A percentile compares a stretch with the other conserved stretches of the same genome.
phyloP scores from a whole-genome alignment of 2,888 invertebrate genomes.

The Syrphus vitripennis region DNA sequence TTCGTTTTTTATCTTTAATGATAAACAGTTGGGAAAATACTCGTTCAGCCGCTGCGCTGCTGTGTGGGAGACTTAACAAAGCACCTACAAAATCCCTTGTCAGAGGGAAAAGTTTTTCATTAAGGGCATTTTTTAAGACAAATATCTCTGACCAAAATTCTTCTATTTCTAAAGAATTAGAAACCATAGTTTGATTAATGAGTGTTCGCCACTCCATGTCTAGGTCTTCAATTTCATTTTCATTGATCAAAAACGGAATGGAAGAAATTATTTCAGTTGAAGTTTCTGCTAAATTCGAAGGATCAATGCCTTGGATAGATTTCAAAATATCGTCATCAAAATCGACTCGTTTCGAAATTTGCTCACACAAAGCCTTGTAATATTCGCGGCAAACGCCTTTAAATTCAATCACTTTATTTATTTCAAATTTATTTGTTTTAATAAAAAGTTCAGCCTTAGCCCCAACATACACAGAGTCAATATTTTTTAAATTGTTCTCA shows the following conservation, averaged over 20 bases:
- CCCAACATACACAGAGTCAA: conserved; percentile 28
- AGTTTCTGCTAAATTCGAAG: conserved; percentile 10
- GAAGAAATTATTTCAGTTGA: neutral
- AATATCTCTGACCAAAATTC: too few species aligned
- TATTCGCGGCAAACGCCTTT: too few species aligned
- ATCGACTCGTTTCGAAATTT: too few species aligned
- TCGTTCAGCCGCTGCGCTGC: conserved; percentile 39
- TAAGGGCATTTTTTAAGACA: conserved; percentile 37
- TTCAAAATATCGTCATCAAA: conserved; percentile 21
- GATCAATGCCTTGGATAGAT: conserved; percentile 20
- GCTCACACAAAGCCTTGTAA: too few species aligned
- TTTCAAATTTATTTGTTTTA: neutral
- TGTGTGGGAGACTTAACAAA: conserved; percentile 29
- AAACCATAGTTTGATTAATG: conserved; percentile 18
- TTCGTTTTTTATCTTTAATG: conserved; percentile 29
- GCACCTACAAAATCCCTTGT: conserved; percentile 17
- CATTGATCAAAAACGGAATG: conserved; percentile 22
- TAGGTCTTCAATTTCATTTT: conserved; percentile 30
- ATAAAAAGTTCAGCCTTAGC: conserved; percentile 32
- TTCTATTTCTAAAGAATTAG: too few species aligned
- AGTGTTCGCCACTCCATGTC: conserved; percentile 45
- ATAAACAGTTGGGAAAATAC: conserved; percentile 28
- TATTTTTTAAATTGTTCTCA: neutral
- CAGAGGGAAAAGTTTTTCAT: conserved; percentile 23
- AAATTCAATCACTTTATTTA: conserved; percentile 13